A percentile compares a stretch with the other conserved stretches of the same genome.
These are phyloP conservation scores for Trididemnum nubilum DNA, from an alignment of 23 tunicate genomes.

Conservation along the genomic window DNA sequence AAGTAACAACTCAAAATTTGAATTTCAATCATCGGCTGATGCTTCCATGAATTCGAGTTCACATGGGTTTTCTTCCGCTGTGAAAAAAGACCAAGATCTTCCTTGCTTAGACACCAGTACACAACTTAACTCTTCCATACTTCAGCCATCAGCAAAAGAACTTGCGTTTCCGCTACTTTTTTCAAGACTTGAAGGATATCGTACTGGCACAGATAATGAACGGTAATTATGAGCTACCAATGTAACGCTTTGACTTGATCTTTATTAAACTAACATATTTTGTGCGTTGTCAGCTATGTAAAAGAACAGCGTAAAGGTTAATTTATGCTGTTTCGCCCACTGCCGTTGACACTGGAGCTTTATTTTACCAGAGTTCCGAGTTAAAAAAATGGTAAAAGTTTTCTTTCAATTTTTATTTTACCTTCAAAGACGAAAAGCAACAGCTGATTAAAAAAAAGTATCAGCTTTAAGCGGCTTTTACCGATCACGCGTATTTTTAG, in stretches of 20 bases:
- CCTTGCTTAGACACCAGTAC: slow-evolving; percentile 23
- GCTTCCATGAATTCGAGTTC: not conserved
- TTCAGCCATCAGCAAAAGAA: slow-evolving; percentile 7
- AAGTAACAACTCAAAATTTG: not conserved
- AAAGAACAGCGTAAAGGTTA: no score
- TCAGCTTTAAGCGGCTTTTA: no score
- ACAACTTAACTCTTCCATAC: slow-evolving; percentile 21
- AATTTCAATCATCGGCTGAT: not conserved
- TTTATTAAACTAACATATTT: no score
- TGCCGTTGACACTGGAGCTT: no score
- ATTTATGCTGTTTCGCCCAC: no score
- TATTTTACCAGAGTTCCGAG: no score
- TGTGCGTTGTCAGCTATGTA: no score
- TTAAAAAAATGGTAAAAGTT: no score
- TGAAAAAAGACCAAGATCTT: not conserved
- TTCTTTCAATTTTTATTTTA: no score
- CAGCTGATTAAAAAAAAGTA: no score
- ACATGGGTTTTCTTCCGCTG: not conserved
- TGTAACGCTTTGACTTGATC: not conserved
- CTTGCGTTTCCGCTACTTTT: slow-evolving; percentile 23
- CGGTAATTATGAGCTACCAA: slow-evolving; percentile 40
- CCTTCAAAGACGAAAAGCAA: no score
- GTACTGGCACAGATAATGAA: slow-evolving; percentile 19
- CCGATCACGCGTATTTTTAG: no score
- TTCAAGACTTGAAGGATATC: slow-evolving; percentile 32